These are phyloP conservation scores for Rattus rattus DNA, from an alignment of 2,113 vertebrate genomes.

Conservation along the genomic window DNA sequence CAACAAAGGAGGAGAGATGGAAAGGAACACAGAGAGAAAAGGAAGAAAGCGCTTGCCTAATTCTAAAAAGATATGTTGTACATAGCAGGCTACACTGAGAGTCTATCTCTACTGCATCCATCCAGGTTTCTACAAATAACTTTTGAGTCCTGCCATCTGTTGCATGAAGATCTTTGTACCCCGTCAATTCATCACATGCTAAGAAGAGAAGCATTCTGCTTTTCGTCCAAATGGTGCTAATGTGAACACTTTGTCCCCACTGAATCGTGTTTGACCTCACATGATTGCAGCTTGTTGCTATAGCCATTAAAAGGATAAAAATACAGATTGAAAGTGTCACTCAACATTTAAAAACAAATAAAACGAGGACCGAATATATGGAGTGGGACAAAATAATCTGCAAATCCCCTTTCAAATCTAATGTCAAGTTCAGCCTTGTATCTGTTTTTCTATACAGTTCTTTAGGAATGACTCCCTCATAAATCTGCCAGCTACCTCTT, in stretches of 20 bases:
- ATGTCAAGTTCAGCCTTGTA: constrained; percentile 9
- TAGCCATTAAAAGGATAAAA: constrained; percentile 35
- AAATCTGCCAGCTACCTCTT: constrained; percentile 60
- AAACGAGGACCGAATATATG: not conserved
- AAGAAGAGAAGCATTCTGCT: not conserved
- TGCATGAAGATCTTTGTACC: not conserved
- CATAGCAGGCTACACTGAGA: not conserved
- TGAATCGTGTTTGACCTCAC: not conserved
- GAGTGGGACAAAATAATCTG: not conserved
- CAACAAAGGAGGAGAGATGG: not conserved
- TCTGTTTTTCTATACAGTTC: not conserved
- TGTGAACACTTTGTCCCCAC: not conserved
- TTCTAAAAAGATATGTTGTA: not conserved
- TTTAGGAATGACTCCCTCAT: constrained; percentile 58
- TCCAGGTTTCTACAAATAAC: not conserved
- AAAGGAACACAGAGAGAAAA: not conserved
- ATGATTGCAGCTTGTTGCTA: not conserved
- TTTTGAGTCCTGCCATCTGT: not conserved
- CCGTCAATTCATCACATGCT: not conserved
- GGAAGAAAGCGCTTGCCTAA: not conserved
- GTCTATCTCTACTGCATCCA: not conserved
- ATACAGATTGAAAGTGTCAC: not conserved
- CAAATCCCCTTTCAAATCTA: constrained; percentile 61
- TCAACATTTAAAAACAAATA: not conserved
- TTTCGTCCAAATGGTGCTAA: not conserved